Percentiles rank a stretch among this genome's conserved stretches.
phyloP scores from a whole-genome alignment of 2,113 vertebrate species.

The Stigmatopora argus region DNA sequence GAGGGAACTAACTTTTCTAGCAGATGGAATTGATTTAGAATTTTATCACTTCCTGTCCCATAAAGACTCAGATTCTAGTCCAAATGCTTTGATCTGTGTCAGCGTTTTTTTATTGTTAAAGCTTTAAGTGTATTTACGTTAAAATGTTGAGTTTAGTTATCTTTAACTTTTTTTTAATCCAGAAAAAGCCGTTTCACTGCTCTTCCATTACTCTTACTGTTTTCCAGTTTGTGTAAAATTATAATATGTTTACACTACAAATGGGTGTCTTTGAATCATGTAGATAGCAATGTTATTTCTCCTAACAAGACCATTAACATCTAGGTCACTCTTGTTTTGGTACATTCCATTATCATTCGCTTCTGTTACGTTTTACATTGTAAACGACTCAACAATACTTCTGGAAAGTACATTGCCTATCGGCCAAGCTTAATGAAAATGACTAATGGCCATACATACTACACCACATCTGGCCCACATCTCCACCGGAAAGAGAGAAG shows the following conservation, averaged over 20 bases:
- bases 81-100: slow-evolving; percentile 55
- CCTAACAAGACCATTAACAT: slow-evolving; percentile 35
- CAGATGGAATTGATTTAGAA: slow-evolving; percentile 69
- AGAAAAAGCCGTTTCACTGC: not conserved
- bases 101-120: slow-evolving; percentile 52
- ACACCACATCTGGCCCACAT: slow-evolving; percentile 3
- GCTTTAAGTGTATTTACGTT: slow-evolving; percentile 43
- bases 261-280: not conserved
- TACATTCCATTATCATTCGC: not conserved
- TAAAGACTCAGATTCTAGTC: slow-evolving; percentile 58
- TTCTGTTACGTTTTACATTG: slow-evolving; percentile 10
- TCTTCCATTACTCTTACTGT: not conserved
- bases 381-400: not conserved
- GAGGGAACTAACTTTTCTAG: slow-evolving; percentile 49
- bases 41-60: slow-evolving; percentile 70
- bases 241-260: not conserved
- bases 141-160: slow-evolving; percentile 13
- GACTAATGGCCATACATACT: slow-evolving; percentile 14
- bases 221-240: not conserved
- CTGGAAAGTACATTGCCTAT: not conserved
- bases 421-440: slow-evolving; percentile 8
- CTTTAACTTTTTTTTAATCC: slow-evolving; percentile 8
- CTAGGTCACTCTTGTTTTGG: not conserved
- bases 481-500: slow-evolving; percentile 18
- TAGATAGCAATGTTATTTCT: not conserved